phyloP scores from a whole-genome alignment of 2,797 vertebrate genomes.

The Myotis vivesi region DNA sequence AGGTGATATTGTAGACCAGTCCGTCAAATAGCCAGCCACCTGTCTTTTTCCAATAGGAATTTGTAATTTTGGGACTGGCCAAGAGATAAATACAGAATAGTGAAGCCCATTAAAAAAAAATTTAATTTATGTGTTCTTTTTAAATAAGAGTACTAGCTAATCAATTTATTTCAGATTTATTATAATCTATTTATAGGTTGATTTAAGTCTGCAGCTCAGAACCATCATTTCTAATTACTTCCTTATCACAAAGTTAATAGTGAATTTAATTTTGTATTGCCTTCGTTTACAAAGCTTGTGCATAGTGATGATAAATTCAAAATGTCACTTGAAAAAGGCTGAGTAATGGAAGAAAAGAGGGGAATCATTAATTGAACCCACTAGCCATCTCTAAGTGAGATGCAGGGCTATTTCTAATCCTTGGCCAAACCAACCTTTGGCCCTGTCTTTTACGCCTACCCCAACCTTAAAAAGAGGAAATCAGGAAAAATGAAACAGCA shows the following conservation, averaged over 20 bases:
- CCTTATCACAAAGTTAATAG: background rate
- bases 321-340: background rate
- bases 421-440: background rate
- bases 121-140: background rate
- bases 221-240: background rate
- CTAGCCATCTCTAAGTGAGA: background rate
- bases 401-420: background rate
- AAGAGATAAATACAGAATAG: slow-evolving; percentile 4
- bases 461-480: background rate
- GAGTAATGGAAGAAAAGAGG: background rate
- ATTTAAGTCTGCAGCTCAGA: background rate
- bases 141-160: background rate
- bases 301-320: background rate
- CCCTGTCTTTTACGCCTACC: background rate
- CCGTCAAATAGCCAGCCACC: background rate
- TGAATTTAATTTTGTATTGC: background rate
- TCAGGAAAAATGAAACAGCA: background rate
- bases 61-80: background rate
- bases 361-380: background rate
- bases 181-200: background rate
- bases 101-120: background rate
- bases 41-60: slow-evolving; percentile 12
- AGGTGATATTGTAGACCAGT: background rate
- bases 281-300: background rate
- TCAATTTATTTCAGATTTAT: background rate